phyloP scores from a whole-genome alignment of 2,797 vertebrate genomes.

The Lindbergichthys nudifrons region DNA sequence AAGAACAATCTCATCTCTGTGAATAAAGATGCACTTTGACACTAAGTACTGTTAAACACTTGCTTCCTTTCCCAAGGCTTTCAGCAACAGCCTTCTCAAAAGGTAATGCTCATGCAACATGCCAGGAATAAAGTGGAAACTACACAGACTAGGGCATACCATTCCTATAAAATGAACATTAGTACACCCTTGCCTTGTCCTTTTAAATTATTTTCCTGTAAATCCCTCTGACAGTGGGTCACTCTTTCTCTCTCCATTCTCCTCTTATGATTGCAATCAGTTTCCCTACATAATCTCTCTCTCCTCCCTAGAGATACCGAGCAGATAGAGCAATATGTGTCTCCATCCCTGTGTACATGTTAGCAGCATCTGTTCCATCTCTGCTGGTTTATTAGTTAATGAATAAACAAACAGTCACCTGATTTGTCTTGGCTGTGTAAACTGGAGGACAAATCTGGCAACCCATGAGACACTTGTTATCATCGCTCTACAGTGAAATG shows the following conservation, averaged over 20 bases:
- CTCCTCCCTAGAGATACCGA: conserved; percentile 36
- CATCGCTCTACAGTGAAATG: conserved; percentile 35
- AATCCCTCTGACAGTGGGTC: conserved; percentile 5
- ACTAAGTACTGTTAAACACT: background rate
- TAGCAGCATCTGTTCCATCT: conserved; percentile 62
- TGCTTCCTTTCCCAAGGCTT: background rate
- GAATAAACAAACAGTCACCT: conserved; percentile 59
- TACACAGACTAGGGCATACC: background rate
- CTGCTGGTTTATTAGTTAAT: conserved; percentile 53
- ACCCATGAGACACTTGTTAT: conserved; percentile 44
- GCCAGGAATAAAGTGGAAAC: background rate
- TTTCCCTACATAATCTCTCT: conserved; percentile 37
- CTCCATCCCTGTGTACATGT: conserved; percentile 40
- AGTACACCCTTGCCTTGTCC: background rate
- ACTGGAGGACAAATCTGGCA: conserved; percentile 57
- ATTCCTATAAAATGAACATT: conserved; percentile 18
- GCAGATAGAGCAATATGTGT: conserved; percentile 40
- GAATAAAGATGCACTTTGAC: background rate
- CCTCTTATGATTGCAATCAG: conserved; percentile 11
- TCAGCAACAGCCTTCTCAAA: no score
- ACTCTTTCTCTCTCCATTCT: conserved; percentile 9
- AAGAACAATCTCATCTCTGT: background rate
- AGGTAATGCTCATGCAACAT: background rate
- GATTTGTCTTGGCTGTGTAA: conserved; percentile 51
- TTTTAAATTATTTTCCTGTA: conserved; percentile 12